Base-by-base conservation (phyloP, 30 jellyfish, hydroid and myxozoan species). In the Aurelia sp. region DNA sequence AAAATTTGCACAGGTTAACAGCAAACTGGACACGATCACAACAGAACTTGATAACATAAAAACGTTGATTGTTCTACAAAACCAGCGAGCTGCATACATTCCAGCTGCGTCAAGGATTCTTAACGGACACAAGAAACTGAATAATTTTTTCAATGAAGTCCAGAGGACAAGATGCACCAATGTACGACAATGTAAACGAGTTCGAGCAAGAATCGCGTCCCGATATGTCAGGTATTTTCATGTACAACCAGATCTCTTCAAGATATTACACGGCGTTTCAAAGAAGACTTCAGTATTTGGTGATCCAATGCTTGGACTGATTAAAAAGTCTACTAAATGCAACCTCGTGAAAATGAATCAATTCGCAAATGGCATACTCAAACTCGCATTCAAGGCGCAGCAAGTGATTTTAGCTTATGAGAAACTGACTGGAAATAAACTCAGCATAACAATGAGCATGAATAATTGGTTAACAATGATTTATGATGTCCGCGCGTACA, bases 1-100 rank as follows among this genome's bases (percentile, higher is more conserved):
- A 68, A 11, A 35, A 68, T 68, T 68, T 68, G 79, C 79, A 18
- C 52, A 68, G 79, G 79, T 68, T 8, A 68, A 68, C 79, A 68
- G 30, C 51, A 68, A 68, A 35, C 58, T 68, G 79, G 79, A 68
- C 17, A 27, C 22, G 1, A 68, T 68, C 41, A 68, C 79, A n/a
- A 21, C 51, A 7, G 41, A 68, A 44, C 41, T 68, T 27, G 79
- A 68, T 68, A 35, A 35, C 41, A 35, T 68, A 21, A 35, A 68
- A 35, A 35, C 27, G 10, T 68, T 35, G 51, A 68, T 68, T 13
- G 58, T n/a, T 11, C 17, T 21, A 4, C 52, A 68, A 13, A n/a
- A 27, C 13, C 79, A 68, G 13, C 51, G 58, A 35, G 58, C 51
- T 19, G 79, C 58, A 0, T 68, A 44, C 55, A 7, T 44, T 44